Conservation (phyloP, 2,888 invertebrate genomes). For the Helobdella robusta region DNA sequence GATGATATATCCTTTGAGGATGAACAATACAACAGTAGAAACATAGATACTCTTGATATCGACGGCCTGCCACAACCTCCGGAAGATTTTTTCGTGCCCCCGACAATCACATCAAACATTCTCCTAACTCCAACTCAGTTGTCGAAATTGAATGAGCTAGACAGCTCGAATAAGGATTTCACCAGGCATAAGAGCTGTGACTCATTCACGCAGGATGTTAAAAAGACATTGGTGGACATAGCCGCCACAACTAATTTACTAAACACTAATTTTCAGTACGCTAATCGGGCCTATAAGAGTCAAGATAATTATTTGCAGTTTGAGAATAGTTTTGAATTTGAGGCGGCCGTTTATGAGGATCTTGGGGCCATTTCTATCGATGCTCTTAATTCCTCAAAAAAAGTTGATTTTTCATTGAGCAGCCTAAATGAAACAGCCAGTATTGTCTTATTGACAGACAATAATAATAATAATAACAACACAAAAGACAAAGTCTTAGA, state of each 20-base stretch:
- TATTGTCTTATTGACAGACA: too few species aligned
- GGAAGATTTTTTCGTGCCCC: slow-evolving; percentile 32
- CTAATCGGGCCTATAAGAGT: slow-evolving; percentile 76
- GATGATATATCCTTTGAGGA: slow-evolving; percentile 37
- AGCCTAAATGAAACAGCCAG: slow-evolving; percentile 8
- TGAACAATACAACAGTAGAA: slow-evolving; percentile 27
- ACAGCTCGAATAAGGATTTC: not conserved
- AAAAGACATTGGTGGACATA: not conserved
- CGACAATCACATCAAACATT: not conserved
- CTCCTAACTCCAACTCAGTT: not conserved
- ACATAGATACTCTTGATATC: slow-evolving; percentile 24
- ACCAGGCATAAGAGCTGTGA: slow-evolving; percentile 6
- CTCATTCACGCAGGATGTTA: not conserved
- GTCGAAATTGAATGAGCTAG: not conserved
- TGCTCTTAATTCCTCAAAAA: slow-evolving; percentile 59
- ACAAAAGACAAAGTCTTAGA: too few species aligned
- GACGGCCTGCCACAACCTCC: slow-evolving; percentile 35
- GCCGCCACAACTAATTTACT: not conserved
- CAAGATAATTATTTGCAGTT: slow-evolving; percentile 74
- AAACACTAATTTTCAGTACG: slow-evolving; percentile 40
- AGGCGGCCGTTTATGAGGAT: slow-evolving; percentile 82
- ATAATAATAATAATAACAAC: too few species aligned
- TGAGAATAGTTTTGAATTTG: slow-evolving; percentile 62
- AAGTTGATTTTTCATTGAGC: slow-evolving; percentile 31
- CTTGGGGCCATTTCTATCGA: slow-evolving; percentile 84